Base-by-base conservation (phyloP, 1,140 invertebrate species). In the Sitobion miscanthi region DNA sequence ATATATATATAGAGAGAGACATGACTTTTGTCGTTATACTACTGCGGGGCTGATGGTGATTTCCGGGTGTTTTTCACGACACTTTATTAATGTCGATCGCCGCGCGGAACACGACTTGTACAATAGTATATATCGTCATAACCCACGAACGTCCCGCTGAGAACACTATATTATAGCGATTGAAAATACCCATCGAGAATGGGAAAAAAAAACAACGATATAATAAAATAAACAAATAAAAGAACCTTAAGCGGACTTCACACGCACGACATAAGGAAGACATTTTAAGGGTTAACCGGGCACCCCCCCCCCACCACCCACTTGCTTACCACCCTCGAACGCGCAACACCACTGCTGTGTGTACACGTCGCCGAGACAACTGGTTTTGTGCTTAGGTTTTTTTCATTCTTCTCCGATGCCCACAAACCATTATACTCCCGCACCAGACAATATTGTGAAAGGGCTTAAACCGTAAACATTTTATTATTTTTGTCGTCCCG, bases 391-490 rank as follows among this genome's bases (percentile, higher is more conserved):
- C 88, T 38, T 38, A 25, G 6, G 87, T 88, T 54, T 52, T 54
- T 88, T 54, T 89, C 52, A 54, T 62, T 17, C 14, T 90, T 5
- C 52, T 30, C 30, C 42, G 9, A 86, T 30, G 42, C 23, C 20
- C 45, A 7, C n/a, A 87, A 6, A 35, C 14, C 8, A 89, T 89
- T 89, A 54, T 89, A 35, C 86, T 52, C 86, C 6, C 86, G 7
- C 87, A 35, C 49, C 49, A 89, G 87, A 89, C 87, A 89, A 89
- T 42, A 89, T 89, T 42, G 57, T 90, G 89, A 90, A 90, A 62
- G 42, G 89, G 88, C 54, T 89, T 57, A 30, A 23, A 21, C n/a
- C 88, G 25, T 62, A 90, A 90, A 90, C 52, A 62, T 62, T 69
- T 69, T 89, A 57, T 89, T 89, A 25, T 89, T 54, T 38, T 89